Base-by-base conservation (phyloP, 2,888 invertebrate genomes). In the Sarcophaga variegata region DNA sequence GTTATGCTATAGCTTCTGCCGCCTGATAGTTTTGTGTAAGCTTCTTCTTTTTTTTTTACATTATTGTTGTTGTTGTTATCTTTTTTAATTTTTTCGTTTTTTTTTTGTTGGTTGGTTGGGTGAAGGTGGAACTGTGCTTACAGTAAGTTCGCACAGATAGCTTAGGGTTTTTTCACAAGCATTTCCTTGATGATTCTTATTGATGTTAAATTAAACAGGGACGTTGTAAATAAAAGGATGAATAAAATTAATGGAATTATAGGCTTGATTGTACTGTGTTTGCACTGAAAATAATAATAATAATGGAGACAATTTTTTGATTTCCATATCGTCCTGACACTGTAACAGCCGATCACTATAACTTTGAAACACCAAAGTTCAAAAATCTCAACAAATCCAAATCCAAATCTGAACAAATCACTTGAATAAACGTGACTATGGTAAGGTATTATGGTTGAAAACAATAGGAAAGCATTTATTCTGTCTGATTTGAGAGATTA, bases 91-190 rank as follows among this genome's bases (percentile, higher is more conserved):
- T 66, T 37, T 37, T 37, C 37, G 8, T 27, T 27, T 27, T 20
- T 49, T 47, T 62, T 6, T 37, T 6, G 37, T 37, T 37, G 37
- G 20, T 64, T 77, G 63, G 45, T 67, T 82, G 37, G 62, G 69
- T 86, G 88, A 86, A 88, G 88, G 88, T 88, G 88, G 86, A 81
- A 81, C 85, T 76, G 71, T 83, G 83, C 81, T 83, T 75, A 79
- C 78, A 81, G 70, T 88, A 75, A 78, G 66, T 82, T 85, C 75
- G 83, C 83, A 77, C 83, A 80, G 83, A 85, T 85, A 69, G 85
- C 83, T 64, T 54, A 74, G 80, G 76, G 82, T 71, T 78, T 77
- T 63, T 71, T 77, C 22, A 76, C 79, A 71, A 67, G 77, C 70
- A 84, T 87, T 84, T 81, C 78, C 81, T 81, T 71, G 66, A 70